Conservation (phyloP, 1,140 invertebrate species). For the Papilio dardanus region DNA sequence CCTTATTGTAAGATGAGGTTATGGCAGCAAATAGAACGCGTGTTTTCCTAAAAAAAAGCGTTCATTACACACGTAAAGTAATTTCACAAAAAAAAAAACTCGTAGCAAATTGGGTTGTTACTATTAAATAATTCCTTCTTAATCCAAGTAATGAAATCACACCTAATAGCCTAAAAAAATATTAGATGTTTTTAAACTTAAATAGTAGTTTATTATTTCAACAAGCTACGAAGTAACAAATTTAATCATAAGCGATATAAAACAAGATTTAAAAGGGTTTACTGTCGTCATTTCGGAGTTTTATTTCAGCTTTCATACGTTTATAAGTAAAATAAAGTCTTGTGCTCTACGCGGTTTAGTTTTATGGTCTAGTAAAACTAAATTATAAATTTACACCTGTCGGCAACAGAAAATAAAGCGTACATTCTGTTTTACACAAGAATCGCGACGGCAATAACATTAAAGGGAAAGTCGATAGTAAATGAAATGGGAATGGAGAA, state of each 20-base stretch:
- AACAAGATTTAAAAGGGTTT: slow-evolving; percentile 36
- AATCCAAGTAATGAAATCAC: slow-evolving; percentile 21
- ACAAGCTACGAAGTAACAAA: slow-evolving; percentile 6
- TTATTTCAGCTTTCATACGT: slow-evolving; percentile 38
- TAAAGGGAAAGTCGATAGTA: slow-evolving; percentile 36
- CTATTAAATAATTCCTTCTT: no score
- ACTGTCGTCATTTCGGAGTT: slow-evolving; percentile 31
- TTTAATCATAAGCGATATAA: slow-evolving; percentile 31
- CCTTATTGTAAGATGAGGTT: slow-evolving; percentile 60
- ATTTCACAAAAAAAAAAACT: not conserved
- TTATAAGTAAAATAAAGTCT: slow-evolving; percentile 39
- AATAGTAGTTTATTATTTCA: slow-evolving; percentile 39
- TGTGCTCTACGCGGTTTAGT: slow-evolving; percentile 26
- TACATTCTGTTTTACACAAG: slow-evolving; percentile 37
- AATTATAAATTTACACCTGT: slow-evolving; percentile 39
- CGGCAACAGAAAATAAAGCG: slow-evolving; percentile 32
- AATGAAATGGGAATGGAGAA: slow-evolving; percentile 35
- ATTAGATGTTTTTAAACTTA: slow-evolving; percentile 3
- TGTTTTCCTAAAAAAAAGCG: not conserved
- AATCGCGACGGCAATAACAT: slow-evolving; percentile 30
- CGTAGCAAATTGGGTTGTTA: no score
- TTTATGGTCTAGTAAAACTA: slow-evolving; percentile 37
- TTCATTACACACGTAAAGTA: not conserved
- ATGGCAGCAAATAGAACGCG: slow-evolving; percentile 56
- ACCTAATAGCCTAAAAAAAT: not conserved